phyloP scores from a whole-genome alignment of 2,113 vertebrate genomes.

The Semnornis frantzii region DNA sequence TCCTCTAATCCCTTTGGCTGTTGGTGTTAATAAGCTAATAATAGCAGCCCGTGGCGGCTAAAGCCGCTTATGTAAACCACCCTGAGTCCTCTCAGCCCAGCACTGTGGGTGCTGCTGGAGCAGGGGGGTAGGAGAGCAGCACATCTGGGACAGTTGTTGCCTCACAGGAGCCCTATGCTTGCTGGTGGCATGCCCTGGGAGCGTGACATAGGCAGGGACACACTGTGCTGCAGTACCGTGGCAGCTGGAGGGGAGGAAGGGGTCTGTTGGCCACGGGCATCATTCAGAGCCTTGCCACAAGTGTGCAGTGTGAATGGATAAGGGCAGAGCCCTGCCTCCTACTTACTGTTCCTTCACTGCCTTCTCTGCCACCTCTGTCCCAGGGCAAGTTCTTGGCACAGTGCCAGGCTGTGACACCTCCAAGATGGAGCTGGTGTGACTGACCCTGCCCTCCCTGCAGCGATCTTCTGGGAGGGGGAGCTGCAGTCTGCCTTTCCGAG shows the following conservation, averaged over 20 bases:
- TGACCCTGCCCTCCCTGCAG: not conserved
- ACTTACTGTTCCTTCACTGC: not conserved
- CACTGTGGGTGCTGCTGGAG: not conserved
- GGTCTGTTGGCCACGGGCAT: not conserved
- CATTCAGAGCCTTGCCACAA: not conserved
- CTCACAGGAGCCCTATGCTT: rapidly evolving
- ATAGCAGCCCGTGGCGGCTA: not conserved
- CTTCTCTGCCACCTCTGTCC: not conserved
- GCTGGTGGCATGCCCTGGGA: not conserved
- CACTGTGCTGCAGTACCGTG: rapidly evolving
- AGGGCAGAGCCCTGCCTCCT: not conserved
- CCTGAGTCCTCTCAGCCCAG: not conserved
- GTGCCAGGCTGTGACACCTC: not conserved
- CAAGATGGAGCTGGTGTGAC: not conserved
- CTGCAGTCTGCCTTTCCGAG: not conserved
- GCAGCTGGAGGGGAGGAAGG: rapidly evolving
- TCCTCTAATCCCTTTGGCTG: constrained; percentile 27
- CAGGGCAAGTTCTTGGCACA: not conserved
- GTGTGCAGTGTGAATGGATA: not conserved
- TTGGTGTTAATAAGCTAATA: constrained; percentile 51
- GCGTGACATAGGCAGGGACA: not conserved
- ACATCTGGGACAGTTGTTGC: not conserved
- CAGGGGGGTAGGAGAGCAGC: not conserved
- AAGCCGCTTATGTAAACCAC: constrained; percentile 39
- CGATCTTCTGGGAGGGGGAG: not conserved